Evolutionary conservation across 1,140 invertebrate species (phyloP).

Genomic region (Bathynomus jamesi): DNA sequence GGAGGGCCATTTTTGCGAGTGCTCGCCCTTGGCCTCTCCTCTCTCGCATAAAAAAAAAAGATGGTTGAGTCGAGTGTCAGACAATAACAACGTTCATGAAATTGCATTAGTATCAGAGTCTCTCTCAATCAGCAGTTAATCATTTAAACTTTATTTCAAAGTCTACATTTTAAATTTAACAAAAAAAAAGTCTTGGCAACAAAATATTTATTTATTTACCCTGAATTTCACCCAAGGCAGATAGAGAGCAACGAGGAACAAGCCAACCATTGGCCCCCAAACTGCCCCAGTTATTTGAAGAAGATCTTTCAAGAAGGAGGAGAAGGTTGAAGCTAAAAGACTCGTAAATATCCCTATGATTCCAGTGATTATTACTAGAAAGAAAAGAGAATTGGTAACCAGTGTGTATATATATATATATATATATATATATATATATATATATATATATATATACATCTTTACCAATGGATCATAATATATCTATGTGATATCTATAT

Average conservation of each 20-base stretch:
- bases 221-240: conserved; percentile 28
- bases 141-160: too few species aligned
- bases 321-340: conserved; percentile 17
- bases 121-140: too few species aligned
- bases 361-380: conserved; percentile 21
- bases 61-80: background rate
- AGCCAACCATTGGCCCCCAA: conserved; percentile 30
- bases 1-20: too few species aligned
- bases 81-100: background rate
- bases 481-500: background rate
- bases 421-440: conserved; percentile 13
- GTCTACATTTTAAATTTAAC: too few species aligned
- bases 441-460: conserved; percentile 5
- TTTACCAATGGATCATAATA: background rate
- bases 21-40: too few species aligned
- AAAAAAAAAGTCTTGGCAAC: too few species aligned
- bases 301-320: conserved; percentile 25
- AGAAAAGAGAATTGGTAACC: background rate
- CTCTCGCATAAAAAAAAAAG: conserved; percentile 2
- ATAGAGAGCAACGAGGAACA: conserved; percentile 30
- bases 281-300: conserved; percentile 29
- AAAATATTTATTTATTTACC: too few species aligned
- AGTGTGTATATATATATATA: conserved; percentile 5
- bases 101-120: too few species aligned
- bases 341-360: conserved; percentile 26